Conservation (phyloP, 2,888 invertebrate species). For the Lasioglossum marginatum region DNA sequence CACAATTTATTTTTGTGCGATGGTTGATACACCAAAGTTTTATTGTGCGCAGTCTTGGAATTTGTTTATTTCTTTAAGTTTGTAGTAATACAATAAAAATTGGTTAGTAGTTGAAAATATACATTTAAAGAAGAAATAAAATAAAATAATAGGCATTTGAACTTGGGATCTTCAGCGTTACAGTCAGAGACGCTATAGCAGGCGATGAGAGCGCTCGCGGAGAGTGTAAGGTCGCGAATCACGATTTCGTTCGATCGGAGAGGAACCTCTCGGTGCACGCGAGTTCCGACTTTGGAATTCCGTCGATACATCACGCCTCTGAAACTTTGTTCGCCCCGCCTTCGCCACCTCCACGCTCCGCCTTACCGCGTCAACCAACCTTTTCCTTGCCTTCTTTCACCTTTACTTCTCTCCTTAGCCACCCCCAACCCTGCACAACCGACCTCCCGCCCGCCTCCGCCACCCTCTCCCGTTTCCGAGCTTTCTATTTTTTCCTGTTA, state of each 20-base stretch:
- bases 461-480: constrained; percentile 34
- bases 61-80: no score
- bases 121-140: no score
- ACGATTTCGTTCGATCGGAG: constrained; percentile 65
- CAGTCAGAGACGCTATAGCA: no score
- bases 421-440: constrained; percentile 71
- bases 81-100: no score
- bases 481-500: neutral
- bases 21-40: no score
- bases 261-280: constrained; percentile 58
- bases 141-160: no score
- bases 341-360: constrained; percentile 80
- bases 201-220: neutral
- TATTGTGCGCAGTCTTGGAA: no score
- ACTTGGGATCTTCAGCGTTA: no score
- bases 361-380: constrained; percentile 72
- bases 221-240: neutral
- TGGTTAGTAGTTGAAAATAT: no score
- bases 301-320: constrained; percentile 83
- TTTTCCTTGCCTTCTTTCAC: constrained; percentile 60
- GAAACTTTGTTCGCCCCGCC: constrained; percentile 79
- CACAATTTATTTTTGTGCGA: no score
- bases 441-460: constrained; percentile 60
- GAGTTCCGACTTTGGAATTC: constrained; percentile 80
- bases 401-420: constrained; percentile 33